Conservation (phyloP, 2,113 vertebrate species). For the Rhynchomys soricoides region DNA sequence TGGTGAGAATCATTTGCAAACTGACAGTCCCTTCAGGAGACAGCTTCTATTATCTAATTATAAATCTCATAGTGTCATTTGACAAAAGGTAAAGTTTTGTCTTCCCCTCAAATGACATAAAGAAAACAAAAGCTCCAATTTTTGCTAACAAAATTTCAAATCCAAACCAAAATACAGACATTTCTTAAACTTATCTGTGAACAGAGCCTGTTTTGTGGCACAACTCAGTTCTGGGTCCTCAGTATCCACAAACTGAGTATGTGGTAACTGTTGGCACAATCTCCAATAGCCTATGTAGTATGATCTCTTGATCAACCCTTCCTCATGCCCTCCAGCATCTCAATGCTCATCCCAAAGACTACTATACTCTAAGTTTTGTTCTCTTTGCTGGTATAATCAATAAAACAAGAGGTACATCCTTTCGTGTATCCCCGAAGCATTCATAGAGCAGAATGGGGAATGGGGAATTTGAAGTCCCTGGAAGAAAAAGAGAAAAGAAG, state of each 20-base stretch:
- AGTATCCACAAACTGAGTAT: not conserved
- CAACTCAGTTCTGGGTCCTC: not conserved
- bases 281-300: not conserved
- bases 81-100: conserved; percentile 82
- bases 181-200: not conserved
- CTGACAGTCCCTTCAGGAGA: conserved; percentile 84
- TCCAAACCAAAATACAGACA: conserved; percentile 75
- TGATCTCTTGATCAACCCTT: not conserved
- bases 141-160: conserved; percentile 71
- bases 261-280: not conserved
- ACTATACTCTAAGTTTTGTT: not conserved
- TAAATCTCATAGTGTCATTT: conserved; percentile 86
- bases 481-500: not conserved
- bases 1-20: conserved; percentile 86
- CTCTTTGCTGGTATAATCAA: conserved; percentile 1
- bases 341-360: not conserved
- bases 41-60: conserved; percentile 88
- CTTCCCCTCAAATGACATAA: conserved; percentile 43
- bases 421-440: not conserved
- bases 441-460: not conserved
- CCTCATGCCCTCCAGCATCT: not conserved
- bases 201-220: not conserved
- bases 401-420: not conserved
- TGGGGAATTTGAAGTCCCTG: not conserved
- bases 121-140: not conserved